Evolutionary conservation across 2,113 vertebrate species (phyloP).

Genomic region (Megaleporinus macrocephalus): DNA sequence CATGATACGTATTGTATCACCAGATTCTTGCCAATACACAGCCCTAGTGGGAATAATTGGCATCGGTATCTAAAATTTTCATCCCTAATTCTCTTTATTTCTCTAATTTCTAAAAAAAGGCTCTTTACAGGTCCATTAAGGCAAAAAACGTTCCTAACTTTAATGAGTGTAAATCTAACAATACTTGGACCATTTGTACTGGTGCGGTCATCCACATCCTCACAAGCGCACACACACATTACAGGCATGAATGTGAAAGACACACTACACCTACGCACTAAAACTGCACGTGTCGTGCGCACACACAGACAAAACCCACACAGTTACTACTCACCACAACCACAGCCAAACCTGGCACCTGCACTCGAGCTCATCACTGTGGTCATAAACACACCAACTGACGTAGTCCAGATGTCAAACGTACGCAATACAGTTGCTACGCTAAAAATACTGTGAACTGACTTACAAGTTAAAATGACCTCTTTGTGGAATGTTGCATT

Average conservation of each 20-base stretch:
- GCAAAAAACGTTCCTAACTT: too few relatives aligned
- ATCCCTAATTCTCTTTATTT: too few relatives aligned
- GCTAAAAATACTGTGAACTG: neutral
- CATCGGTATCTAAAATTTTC: too few relatives aligned
- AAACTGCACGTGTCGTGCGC: neutral
- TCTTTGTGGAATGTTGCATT: too few relatives aligned
- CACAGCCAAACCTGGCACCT: conserved; percentile 42
- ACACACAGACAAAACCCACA: conserved; percentile 7
- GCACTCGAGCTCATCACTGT: conserved; percentile 16
- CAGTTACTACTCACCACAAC: conserved; percentile 41
- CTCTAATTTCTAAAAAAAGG: too few relatives aligned
- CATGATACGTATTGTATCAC: too few relatives aligned
- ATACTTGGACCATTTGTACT: too few relatives aligned
- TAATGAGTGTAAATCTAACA: too few relatives aligned
- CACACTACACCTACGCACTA: conserved; percentile 7
- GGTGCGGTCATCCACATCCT: neutral
- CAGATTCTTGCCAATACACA: too few relatives aligned
- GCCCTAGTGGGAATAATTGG: too few relatives aligned
- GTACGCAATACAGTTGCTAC: neutral
- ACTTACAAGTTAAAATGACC: neutral
- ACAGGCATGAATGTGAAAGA: conserved; percentile 15
- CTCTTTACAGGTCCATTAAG: too few relatives aligned
- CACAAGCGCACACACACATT: conserved; percentile 32
- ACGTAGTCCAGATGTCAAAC: neutral
- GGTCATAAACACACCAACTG: conserved; percentile 18